Conservation (phyloP, 35 echinoderm and acorn worm species). For the Lytechinus variegatus region DNA sequence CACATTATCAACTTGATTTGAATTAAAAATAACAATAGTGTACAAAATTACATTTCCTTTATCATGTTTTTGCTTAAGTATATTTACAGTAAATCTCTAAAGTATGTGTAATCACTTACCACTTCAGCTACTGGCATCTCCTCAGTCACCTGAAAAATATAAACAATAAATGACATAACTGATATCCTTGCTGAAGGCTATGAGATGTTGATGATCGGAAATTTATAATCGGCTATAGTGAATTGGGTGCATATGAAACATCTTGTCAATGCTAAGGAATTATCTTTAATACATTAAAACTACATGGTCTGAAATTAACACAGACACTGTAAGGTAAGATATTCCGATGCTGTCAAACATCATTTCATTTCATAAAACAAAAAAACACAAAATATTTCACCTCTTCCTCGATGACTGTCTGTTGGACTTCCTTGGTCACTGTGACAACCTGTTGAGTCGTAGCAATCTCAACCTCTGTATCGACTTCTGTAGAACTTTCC, state of each 20-base stretch:
- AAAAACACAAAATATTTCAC: background rate
- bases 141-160: background rate
- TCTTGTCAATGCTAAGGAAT: too few relatives aligned
- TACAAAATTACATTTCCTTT: background rate
- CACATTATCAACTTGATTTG: too few relatives aligned
- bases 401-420: slow-evolving; percentile 59
- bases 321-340: too few relatives aligned
- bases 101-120: background rate
- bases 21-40: too few relatives aligned
- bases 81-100: background rate
- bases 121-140: background rate
- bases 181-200: background rate
- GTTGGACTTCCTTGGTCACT: slow-evolving; percentile 57
- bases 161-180: background rate
- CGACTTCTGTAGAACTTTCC: slow-evolving; percentile 74
- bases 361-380: background rate
- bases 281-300: background rate
- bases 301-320: background rate
- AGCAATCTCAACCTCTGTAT: slow-evolving; percentile 68
- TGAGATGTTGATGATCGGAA: too few relatives aligned
- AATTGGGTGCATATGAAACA: too few relatives aligned
- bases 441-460: slow-evolving; percentile 49
- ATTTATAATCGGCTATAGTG: too few relatives aligned
- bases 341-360: background rate
- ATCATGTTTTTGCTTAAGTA: background rate